phyloP scores from a whole-genome alignment of 2,113 vertebrate genomes.

The Buteo buteo region DNA sequence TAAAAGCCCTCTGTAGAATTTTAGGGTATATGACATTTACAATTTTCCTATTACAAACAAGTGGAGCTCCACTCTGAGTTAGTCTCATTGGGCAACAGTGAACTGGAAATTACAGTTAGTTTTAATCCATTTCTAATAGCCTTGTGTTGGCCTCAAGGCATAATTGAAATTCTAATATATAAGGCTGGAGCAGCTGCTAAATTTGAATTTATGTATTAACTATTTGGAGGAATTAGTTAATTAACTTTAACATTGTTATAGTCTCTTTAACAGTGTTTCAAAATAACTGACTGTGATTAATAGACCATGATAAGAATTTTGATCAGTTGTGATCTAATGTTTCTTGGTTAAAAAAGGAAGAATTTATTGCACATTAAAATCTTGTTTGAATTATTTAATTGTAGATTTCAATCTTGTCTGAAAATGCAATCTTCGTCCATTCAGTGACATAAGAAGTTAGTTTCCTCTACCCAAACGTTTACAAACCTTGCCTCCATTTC shows the following conservation, averaged over 20 bases:
- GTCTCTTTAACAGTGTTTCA: constrained; percentile 68
- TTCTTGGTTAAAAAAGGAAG: constrained; percentile 53
- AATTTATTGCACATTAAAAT: constrained; percentile 65
- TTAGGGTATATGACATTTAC: neutral
- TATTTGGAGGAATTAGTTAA: constrained; percentile 66
- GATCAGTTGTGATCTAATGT: constrained; percentile 65
- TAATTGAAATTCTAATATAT: constrained; percentile 53
- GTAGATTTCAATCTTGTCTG: constrained; percentile 71
- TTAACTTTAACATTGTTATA: constrained; percentile 75
- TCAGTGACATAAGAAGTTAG: constrained; percentile 50
- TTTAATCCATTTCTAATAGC: constrained; percentile 54
- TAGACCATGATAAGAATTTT: constrained; percentile 72
- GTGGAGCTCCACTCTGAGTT: neutral
- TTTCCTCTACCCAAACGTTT: constrained; percentile 28
- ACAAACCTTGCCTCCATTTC: constrained; percentile 11
- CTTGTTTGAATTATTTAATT: constrained; percentile 70
- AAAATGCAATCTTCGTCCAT: constrained; percentile 70
- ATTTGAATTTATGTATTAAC: constrained; percentile 58
- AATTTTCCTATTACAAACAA: constrained; percentile 27
- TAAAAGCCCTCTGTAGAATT: constrained; percentile 1
- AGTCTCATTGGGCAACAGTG: constrained; percentile 27
- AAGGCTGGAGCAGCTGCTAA: constrained; percentile 59
- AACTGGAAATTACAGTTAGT: constrained; percentile 44
- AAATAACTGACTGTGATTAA: constrained; percentile 74
- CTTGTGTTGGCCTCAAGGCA: constrained; percentile 5